Evolutionary conservation across 1,140 invertebrate species (phyloP).

Genomic region (Lordiphosa mommai): DNA sequence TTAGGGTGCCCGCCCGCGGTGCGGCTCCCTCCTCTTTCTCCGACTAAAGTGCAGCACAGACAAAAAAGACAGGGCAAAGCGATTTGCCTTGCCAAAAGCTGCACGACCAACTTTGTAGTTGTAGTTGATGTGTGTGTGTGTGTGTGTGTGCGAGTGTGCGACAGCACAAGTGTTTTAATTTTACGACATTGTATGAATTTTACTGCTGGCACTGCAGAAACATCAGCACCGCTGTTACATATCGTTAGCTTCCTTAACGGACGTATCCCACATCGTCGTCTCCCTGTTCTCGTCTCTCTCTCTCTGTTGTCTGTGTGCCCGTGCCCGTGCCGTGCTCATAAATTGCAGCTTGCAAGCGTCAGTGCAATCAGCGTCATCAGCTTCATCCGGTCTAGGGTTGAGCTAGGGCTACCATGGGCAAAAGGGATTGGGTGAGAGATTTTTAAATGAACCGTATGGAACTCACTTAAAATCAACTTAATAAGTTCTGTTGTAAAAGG

Average conservation of each 20-base stretch:
- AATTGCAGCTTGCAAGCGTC: slow-evolving; percentile 76
- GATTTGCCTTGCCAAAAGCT: slow-evolving; percentile 73
- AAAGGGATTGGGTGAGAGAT: neutral
- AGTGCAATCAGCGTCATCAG: slow-evolving; percentile 76
- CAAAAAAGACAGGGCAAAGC: slow-evolving; percentile 40
- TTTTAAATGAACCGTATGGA: neutral
- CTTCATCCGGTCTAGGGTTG: slow-evolving; percentile 61
- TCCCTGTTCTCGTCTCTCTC: neutral
- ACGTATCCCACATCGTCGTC: slow-evolving; percentile 65
- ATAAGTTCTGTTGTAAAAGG: no score
- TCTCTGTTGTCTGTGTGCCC: slow-evolving; percentile 21
- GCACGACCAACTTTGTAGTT: slow-evolving; percentile 70
- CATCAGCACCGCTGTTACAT: slow-evolving; percentile 75
- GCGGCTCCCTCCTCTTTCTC: slow-evolving; percentile 2
- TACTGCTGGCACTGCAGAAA: slow-evolving; percentile 78
- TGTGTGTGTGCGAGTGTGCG: slow-evolving; percentile 21
- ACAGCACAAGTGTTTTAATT: slow-evolving; percentile 78
- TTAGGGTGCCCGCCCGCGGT: slow-evolving; percentile 53
- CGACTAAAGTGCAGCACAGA: slow-evolving; percentile 48
- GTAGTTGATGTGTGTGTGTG: slow-evolving; percentile 18
- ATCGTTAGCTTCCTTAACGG: slow-evolving; percentile 76
- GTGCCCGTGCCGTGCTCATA: slow-evolving; percentile 61
- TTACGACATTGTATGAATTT: slow-evolving; percentile 79
- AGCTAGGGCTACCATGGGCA: slow-evolving; percentile 38
- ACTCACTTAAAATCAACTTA: slow-evolving; percentile 8